Percentiles rank a stretch among this genome's conserved stretches.
Conservation (phyloP, 2,113 vertebrate genomes). For the Albula goreensis region DNA sequence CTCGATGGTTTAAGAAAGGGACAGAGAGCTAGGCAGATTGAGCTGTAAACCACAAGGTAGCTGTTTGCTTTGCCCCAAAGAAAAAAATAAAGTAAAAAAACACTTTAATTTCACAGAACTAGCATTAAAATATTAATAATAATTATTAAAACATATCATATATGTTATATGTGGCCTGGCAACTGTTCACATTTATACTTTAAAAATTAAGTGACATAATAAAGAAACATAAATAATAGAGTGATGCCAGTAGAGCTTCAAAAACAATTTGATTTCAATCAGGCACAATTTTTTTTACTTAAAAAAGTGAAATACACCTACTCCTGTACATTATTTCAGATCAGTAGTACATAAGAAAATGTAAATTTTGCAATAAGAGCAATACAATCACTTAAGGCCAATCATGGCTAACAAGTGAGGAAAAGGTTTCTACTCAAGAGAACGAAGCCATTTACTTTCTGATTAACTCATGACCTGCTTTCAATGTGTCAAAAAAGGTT, state of each 20-base stretch:
- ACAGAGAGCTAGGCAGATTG: constrained; percentile 9
- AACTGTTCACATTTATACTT: constrained; percentile 7
- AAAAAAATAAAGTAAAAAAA: constrained; percentile 13
- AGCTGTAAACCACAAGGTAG: constrained; percentile 14
- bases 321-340: constrained; percentile 9
- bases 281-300: not conserved
- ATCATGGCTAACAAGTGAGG: constrained; percentile 7
- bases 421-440: not conserved
- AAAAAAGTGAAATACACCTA: not conserved
- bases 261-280: constrained; percentile 8
- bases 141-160: not conserved
- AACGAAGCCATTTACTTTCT: not conserved
- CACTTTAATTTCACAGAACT: not conserved
- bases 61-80: not conserved
- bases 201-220: not conserved
- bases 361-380: not conserved
- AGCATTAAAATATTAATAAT: constrained; percentile 5
- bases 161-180: constrained; percentile 10
- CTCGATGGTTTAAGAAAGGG: constrained; percentile 14
- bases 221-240: not conserved
- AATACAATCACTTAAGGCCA: constrained; percentile 9
- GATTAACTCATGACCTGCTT: not conserved
- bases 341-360: constrained; percentile 2
- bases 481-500: not conserved
- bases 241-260: not conserved